A percentile compares a stretch with the other conserved stretches of the same genome.
Evolutionary conservation across 1,140 invertebrate genomes (phyloP).

Genomic region (Plutomurus gul): DNA sequence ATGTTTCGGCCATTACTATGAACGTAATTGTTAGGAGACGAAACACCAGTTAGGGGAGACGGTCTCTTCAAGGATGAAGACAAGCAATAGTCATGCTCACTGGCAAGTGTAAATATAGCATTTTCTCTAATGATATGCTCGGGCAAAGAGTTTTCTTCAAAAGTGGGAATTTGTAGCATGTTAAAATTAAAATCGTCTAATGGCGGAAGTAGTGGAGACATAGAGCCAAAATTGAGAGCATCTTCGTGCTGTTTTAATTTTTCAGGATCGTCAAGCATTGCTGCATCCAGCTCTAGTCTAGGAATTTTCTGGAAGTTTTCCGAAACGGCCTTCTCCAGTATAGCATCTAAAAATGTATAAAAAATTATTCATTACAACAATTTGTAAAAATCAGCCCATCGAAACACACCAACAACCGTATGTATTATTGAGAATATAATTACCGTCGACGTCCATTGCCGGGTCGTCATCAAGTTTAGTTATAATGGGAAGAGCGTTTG

Average conservation of each 20-base stretch:
- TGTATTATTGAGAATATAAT: too few relatives aligned
- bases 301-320: background rate
- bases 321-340: background rate
- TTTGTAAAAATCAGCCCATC: too few relatives aligned
- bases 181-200: slow-evolving; percentile 46
- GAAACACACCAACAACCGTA: too few relatives aligned
- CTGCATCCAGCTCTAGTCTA: background rate
- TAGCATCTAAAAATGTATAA: background rate
- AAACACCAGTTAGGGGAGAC: background rate
- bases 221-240: slow-evolving; percentile 11
- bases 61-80: background rate
- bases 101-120: slow-evolving; percentile 26
- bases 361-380: background rate
- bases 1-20: background rate
- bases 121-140: slow-evolving; percentile 48
- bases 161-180: slow-evolving; percentile 42
- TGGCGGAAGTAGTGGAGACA: slow-evolving; percentile 32
- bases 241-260: slow-evolving; percentile 3
- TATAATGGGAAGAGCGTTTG: background rate
- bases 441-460: slow-evolving; percentile 7
- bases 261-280: background rate
- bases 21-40: background rate
- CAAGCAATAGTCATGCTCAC: slow-evolving; percentile 47
- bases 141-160: slow-evolving; percentile 41
- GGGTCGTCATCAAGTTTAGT: background rate